phyloP scores from a whole-genome alignment of 2,113 vertebrate genomes.

The Microtus oregoni region DNA sequence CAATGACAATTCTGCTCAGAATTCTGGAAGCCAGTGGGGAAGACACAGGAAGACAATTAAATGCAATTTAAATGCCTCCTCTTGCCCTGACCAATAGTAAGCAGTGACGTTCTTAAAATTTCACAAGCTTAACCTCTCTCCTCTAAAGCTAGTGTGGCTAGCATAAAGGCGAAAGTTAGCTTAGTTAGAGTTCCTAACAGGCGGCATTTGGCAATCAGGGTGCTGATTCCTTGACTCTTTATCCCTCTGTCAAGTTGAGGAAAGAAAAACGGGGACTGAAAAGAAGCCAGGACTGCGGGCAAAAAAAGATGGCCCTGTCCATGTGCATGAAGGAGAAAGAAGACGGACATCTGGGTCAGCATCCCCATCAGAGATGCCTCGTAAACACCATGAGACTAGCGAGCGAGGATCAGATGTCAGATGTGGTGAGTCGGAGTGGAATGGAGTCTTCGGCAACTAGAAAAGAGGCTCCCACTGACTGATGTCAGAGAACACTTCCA shows the following conservation, averaged over 20 bases:
- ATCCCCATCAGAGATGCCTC: background rate
- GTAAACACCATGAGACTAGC: background rate
- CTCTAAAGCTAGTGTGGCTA: background rate
- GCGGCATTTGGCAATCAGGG: background rate
- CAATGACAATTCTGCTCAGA: background rate
- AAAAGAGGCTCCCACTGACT: background rate
- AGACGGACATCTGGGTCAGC: background rate
- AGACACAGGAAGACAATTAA: background rate
- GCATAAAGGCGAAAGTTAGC: background rate
- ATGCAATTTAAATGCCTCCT: background rate
- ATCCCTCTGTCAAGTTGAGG: background rate
- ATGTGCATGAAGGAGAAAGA: background rate
- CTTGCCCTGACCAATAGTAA: background rate
- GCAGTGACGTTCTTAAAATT: background rate
- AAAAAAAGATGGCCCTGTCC: background rate
- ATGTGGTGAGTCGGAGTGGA: background rate
- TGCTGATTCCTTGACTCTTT: background rate
- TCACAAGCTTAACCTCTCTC: background rate
- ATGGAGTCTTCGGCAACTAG: background rate
- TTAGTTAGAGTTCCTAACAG: background rate
- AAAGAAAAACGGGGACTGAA: background rate
- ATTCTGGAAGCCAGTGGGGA: background rate
- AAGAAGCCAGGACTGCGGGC: background rate
- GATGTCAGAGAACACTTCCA: background rate
- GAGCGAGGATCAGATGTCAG: background rate